Percentiles rank a stretch among this genome's conserved stretches.
Conservation (phyloP, 2,888 invertebrate genomes). For the Phortica okadai region DNA sequence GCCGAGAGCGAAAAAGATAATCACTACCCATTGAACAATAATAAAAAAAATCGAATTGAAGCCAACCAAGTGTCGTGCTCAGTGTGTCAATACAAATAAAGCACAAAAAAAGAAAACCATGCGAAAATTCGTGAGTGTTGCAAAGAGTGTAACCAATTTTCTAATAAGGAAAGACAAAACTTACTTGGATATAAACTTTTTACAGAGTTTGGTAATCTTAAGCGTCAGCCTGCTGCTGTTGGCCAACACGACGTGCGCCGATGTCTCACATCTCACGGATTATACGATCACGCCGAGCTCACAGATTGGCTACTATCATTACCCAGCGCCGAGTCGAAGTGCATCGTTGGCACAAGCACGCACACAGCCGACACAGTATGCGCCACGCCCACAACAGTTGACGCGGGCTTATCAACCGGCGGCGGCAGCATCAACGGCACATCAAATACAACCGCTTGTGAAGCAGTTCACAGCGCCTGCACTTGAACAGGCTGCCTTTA, state of each 20-base stretch:
- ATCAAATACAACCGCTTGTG: constrained; percentile 47
- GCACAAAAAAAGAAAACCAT: constrained; percentile 20
- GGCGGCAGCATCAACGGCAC: constrained; percentile 39
- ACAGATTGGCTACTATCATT: constrained; percentile 62
- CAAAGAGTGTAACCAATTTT: neutral
- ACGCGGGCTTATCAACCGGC: constrained; percentile 7
- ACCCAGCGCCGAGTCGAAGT: constrained; percentile 60
- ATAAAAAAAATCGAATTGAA: neutral
- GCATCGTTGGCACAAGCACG: constrained; percentile 4
- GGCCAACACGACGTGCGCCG: constrained; percentile 39
- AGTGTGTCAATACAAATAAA: neutral
- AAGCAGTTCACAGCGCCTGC: constrained; percentile 62
- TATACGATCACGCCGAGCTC: constrained; percentile 53
- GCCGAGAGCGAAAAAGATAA: neutral
- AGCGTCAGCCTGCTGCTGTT: constrained; percentile 43
- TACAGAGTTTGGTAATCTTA: neutral
- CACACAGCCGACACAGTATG: constrained; percentile 33
- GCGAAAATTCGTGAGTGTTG: constrained; percentile 21
- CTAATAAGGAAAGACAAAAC: neutral
- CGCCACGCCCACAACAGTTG: constrained; percentile 13
- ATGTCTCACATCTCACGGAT: constrained; percentile 58
- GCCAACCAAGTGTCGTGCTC: neutral
- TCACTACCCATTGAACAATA: neutral
- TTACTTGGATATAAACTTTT: constrained; percentile 29
- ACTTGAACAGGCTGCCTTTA: constrained; percentile 70